Base-by-base conservation (phyloP, 2,113 vertebrate genomes). In the Phoxinus phoxinus region DNA sequence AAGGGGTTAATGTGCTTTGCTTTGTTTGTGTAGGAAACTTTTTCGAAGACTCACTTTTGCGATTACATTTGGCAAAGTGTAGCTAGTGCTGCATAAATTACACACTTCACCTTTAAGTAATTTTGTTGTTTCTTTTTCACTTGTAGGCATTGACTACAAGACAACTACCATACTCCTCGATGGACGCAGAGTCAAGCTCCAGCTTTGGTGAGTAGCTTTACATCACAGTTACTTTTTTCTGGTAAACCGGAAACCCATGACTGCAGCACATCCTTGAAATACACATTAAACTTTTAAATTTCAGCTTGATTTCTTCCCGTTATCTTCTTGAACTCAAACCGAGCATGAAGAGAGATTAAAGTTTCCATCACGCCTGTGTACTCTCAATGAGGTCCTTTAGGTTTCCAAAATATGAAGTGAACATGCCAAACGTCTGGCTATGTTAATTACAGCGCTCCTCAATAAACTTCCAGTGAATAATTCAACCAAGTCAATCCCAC, bases 131-230 rank as follows among this genome's bases (percentile, higher is more conserved):
- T 78, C 23, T 41, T 81, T 41, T 75, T 87, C 32, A 65, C 53
- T 35, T 87, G 3, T 93, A 97, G 96, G 96, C 82, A 95, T 97
- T 6, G 96, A 97, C 90, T 97, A 93, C 86, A 97, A 96, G 92
- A 97, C 96, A 0, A 97, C 96, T 84, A 96, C 93, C 5, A 97
- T 97, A 88, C 93, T 97, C 30, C 93, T 97, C 69, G 96, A 97
- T 44, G 96, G 96, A 35, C 93, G 96, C 15, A 91, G 95, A 74
- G 95, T 97, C 88, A 97, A 97, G 88, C 92, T 97, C 25, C 96
- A 97, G 91, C 96, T 97, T 87, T 97, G 96, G 96, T 96, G 90
- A 92, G 91, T 63, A 81, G 44, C 73, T 41, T 72, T 11, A 72
- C 21, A 41, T 13, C 35, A 41, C 67, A 72, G 35, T 41, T 72